Evolutionary conservation across 2,888 invertebrate genomes (phyloP), one percentile per base, ranked within the genome.

Genomic region (Gastracanthus pulcherrimus): DNA sequence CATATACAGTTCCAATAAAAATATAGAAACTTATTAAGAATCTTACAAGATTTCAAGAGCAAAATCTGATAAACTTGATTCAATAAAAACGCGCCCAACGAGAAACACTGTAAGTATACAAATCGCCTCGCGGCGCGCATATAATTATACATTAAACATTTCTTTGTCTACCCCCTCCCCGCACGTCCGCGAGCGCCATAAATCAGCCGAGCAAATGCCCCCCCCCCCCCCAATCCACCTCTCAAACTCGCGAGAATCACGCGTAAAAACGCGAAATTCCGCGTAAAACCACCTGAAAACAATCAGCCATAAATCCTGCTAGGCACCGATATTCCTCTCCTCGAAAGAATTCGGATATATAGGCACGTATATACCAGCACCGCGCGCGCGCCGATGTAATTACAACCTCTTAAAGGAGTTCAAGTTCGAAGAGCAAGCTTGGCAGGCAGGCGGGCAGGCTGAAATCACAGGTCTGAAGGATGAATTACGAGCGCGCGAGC

Each of bases 401-500:
- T 81, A 71, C 75, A 23, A 71, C 41, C 76, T 77, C 76, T 74
- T 75, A 64, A 71, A 66, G 48, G 64, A 71, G 70, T 76, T 71
- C 76, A 80, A 80, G 76, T 76, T 71, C 80, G 76, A 80, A 67
- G 72, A 7, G 58, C 55, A 55, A 41, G n/a, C n/a, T n/a, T n/a
- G n/a, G n/a, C n/a, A n/a, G 11, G 23, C 6, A 26, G 9, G 55
- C 55, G 55, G 26, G 31, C 36, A 69, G n/a, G n/a, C n/a, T n/a
- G n/a, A 80, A 76, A 80, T 80, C 76, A 80, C 71, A 80, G 80
- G 80, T 74, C 31, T 60, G 62, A 16, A 34, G 13, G 76, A 81
- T 81, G 72, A 81, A 67, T 81, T 81, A 81, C 72, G 81, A 76
- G 70, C 66, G 64, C 13, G 9, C 19, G 31, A 7, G n/a, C 26